phyloP scores from a whole-genome alignment of 1,140 invertebrate species.

The Artemia franciscana region DNA sequence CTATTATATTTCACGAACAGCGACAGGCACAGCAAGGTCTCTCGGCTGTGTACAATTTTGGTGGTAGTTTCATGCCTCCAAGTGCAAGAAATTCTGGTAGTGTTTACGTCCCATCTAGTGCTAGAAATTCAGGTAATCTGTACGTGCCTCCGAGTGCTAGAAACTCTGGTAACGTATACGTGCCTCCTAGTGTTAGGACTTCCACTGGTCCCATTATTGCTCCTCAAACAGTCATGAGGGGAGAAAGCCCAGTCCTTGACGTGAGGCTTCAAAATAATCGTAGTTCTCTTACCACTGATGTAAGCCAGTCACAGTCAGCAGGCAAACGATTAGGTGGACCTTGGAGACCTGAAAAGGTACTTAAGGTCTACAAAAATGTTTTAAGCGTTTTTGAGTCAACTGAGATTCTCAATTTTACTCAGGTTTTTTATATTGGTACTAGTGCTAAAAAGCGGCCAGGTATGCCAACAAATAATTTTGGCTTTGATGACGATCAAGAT shows the following conservation, averaged over 20 bases:
- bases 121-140: constrained; percentile 7
- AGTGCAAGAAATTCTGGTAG: not conserved
- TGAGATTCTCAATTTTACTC: constrained; percentile 76
- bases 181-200: constrained; percentile 10
- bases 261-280: not conserved
- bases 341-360: constrained; percentile 63
- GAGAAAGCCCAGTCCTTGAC: not conserved
- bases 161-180: constrained; percentile 8
- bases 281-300: constrained; percentile 11
- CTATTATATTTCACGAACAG: not conserved
- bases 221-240: constrained; percentile 5
- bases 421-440: constrained; percentile 87
- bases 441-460: constrained; percentile 82
- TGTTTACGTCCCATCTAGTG: constrained; percentile 5
- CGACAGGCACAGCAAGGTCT: not conserved
- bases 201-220: constrained; percentile 9
- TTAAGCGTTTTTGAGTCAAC: constrained; percentile 81
- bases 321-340: constrained; percentile 37
- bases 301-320: constrained; percentile 12
- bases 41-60: too few relatives aligned
- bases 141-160: constrained; percentile 7
- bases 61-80: too few relatives aligned
- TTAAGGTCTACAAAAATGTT: constrained; percentile 82
- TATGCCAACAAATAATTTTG: constrained; percentile 62
- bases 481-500: constrained; percentile 90